These are phyloP conservation scores for Myxocyprinus asiaticus DNA, from an alignment of 2,113 vertebrate species.

Conservation along the genomic window DNA sequence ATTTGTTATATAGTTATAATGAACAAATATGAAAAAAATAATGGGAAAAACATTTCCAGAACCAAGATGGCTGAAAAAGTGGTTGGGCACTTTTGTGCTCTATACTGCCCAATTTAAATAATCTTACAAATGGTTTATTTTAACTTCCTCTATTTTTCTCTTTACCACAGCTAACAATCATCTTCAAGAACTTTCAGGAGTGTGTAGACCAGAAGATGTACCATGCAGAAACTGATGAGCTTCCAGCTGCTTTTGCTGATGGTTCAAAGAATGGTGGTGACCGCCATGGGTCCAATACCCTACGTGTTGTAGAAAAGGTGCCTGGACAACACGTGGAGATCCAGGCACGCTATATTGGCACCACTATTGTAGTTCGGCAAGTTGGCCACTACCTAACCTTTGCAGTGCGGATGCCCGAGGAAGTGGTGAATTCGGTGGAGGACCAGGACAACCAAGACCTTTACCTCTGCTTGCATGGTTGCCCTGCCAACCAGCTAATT, in stretches of 20 bases:
- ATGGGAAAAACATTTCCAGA: too few relatives aligned
- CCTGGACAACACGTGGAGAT: conserved; percentile 94
- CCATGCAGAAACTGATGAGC: conserved; percentile 92
- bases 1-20: too few relatives aligned
- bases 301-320: conserved; percentile 91
- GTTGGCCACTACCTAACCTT: conserved; percentile 96
- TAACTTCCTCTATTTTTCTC: conserved; percentile 28
- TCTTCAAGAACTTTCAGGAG: conserved; percentile 97
- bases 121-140: neutral
- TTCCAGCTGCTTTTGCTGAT: conserved; percentile 88
- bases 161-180: conserved; percentile 88
- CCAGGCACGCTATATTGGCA: conserved; percentile 94
- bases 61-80: too few relatives aligned
- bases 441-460: conserved; percentile 91
- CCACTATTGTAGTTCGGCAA: conserved; percentile 93
- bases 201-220: conserved; percentile 97
- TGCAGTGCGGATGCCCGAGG: conserved; percentile 92
- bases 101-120: too few relatives aligned
- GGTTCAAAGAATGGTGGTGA: conserved; percentile 95
- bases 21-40: too few relatives aligned
- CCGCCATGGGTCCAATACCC: conserved; percentile 86
- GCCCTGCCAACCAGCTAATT: conserved; percentile 90
- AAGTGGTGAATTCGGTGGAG: conserved; percentile 89
- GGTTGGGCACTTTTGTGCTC: too few relatives aligned
- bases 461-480: conserved; percentile 93